Conservation (phyloP, 37 sponge, comb jelly and placozoan genomes). For the Eunapius fragilis region DNA sequence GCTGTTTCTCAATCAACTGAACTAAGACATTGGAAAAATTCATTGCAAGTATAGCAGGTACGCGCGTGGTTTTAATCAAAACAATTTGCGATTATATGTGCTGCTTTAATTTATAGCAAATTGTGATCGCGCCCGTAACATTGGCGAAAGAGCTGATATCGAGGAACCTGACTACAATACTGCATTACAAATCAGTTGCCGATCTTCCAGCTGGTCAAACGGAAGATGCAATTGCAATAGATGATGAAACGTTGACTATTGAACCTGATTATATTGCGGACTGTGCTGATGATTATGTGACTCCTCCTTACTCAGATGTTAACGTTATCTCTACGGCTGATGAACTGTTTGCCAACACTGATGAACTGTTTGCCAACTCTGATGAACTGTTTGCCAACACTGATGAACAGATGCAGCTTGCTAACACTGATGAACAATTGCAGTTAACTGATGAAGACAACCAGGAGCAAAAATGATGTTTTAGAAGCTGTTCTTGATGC, state of each 20-base stretch:
- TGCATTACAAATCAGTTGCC: not conserved
- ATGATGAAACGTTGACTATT: not conserved
- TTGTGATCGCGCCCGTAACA: not conserved
- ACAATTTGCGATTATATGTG: not conserved
- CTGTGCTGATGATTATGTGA: not conserved
- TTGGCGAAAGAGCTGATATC: not conserved
- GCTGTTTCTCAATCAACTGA: conserved; percentile 24
- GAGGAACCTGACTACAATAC: not conserved
- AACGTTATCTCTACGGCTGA: not conserved
- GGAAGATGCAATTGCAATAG: not conserved
- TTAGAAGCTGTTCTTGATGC: no score
- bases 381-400: not conserved
- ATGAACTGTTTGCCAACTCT: no score
- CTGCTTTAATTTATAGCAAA: not conserved
- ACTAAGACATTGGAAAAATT: conserved; percentile 12
- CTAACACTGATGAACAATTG: no score
- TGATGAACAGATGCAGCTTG: not conserved
- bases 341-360: not conserved
- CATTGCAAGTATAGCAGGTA: not conserved
- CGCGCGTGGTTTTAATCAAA: not conserved
- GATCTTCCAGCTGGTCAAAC: not conserved
- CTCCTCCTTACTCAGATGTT: not conserved
- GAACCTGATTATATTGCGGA: not conserved
- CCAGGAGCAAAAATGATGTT: no score
- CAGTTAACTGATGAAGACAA: no score